Evolutionary conservation across 2,888 invertebrate species (phyloP).

Genomic region (Sinhomidia bicolor): DNA sequence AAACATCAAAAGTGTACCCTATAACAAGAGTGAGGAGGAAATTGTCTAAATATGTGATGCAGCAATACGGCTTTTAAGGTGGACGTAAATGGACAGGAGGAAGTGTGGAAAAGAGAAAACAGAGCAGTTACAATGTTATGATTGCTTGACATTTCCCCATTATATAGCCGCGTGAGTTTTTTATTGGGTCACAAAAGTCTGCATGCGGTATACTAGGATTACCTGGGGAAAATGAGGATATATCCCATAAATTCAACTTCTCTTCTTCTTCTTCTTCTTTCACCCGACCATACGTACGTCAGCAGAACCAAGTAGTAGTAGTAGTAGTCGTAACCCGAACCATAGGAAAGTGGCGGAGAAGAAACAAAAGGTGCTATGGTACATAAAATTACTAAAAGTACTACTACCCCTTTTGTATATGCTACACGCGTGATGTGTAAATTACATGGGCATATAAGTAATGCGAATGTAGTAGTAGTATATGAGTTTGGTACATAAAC

Average conservation of each 20-base stretch:
- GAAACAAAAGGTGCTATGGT: neutral
- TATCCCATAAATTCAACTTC: conserved; percentile 14
- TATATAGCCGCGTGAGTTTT: conserved; percentile 35
- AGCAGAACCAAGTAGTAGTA: neutral
- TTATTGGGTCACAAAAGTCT: conserved; percentile 50
- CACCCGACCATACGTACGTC: neutral
- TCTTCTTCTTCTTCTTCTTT: neutral
- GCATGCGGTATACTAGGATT: conserved; percentile 50
- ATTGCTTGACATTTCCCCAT: conserved; percentile 45
- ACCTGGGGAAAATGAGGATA: conserved; percentile 27
- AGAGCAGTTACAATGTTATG: conserved; percentile 22
- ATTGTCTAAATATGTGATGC: no score
- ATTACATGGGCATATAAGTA: no score
- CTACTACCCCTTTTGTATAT: no score
- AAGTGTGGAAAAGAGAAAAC: conserved; percentile 1
- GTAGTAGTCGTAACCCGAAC: neutral
- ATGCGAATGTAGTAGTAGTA: neutral
- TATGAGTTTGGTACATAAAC: neutral
- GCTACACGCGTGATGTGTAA: neutral
- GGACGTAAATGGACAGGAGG: neutral
- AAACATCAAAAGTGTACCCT: neutral
- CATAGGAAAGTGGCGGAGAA: neutral
- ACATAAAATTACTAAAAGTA: no score
- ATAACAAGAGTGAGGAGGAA: neutral
- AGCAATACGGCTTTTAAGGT: neutral